Evolutionary conservation across 2,113 vertebrate species (phyloP).

Genomic region (Scomber colias): DNA sequence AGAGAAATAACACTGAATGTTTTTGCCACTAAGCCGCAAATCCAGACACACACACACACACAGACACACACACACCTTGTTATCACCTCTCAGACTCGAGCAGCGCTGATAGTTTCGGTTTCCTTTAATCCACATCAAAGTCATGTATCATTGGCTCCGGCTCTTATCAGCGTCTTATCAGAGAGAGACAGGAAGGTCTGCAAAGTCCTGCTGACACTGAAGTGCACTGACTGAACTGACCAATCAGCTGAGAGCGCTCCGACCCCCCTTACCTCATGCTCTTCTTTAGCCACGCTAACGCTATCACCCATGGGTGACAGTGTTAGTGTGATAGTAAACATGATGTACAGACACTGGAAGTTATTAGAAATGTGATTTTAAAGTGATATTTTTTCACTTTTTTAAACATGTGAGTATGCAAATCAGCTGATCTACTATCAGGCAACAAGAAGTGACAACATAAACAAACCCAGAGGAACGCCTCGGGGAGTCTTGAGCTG

Average conservation of each 20-base stretch:
- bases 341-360: not conserved
- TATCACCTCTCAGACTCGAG: not conserved
- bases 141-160: not conserved
- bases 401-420: too few relatives aligned
- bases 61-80: conserved; percentile 1
- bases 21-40: not conserved
- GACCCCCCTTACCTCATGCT: not conserved
- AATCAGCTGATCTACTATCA: too few relatives aligned
- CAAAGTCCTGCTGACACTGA: conserved; percentile 31
- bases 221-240: not conserved
- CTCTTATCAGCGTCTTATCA: conserved; percentile 21
- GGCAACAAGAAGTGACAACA: too few relatives aligned
- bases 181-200: conserved; percentile 1
- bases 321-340: not conserved
- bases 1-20: not conserved
- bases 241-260: conserved; percentile 1
- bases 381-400: too few relatives aligned
- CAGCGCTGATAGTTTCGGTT: not conserved
- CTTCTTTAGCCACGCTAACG: too few relatives aligned
- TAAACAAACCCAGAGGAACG: too few relatives aligned
- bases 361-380: too few relatives aligned
- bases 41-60: not conserved
- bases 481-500: too few relatives aligned
- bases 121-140: conserved; percentile 36
- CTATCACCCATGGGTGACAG: not conserved